Conservation (phyloP, 2,888 invertebrate species). For the Polydrusus pterygomalis region DNA sequence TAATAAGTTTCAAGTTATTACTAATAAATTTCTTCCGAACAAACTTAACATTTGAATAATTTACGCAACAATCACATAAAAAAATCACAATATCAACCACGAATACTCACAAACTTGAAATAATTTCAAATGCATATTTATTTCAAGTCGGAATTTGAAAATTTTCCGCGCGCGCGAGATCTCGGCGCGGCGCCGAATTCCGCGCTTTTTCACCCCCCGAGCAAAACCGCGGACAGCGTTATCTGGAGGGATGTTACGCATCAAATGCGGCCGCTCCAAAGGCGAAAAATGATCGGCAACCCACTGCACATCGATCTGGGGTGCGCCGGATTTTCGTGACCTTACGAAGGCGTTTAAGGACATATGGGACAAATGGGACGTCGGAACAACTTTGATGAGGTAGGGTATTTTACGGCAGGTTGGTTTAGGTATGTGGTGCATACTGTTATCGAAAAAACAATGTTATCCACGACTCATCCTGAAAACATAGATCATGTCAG, state of each 20-base stretch:
- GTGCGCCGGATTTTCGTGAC: constrained; percentile 50
- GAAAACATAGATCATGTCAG: no score
- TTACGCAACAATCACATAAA: no score
- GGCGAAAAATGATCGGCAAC: constrained; percentile 41
- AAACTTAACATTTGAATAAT: no score
- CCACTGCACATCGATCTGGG: constrained; percentile 52
- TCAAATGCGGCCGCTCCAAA: constrained; percentile 39
- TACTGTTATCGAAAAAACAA: no score
- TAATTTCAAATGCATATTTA: not conserved
- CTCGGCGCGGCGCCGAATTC: constrained; percentile 3
- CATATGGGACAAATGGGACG: constrained; percentile 2
- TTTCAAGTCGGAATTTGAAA: constrained; percentile 1
- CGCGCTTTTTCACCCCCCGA: constrained; percentile 16
- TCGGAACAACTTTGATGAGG: constrained; percentile 8
- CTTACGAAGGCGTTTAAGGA: constrained; percentile 47
- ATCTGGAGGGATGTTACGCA: constrained; percentile 40
- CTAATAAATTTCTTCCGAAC: no score
- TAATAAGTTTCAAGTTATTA: no score
- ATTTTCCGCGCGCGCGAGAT: not conserved
- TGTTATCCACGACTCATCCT: no score
- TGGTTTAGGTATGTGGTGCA: no score
- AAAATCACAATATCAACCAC: no score
- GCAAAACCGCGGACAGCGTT: constrained; percentile 2
- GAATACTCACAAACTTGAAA: no score
- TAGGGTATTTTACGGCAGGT: constrained; percentile 33